A percentile compares a stretch with the other conserved stretches of the same genome.
Conservation (phyloP, 2,113 vertebrate species). For the Oostethus manadensis region DNA sequence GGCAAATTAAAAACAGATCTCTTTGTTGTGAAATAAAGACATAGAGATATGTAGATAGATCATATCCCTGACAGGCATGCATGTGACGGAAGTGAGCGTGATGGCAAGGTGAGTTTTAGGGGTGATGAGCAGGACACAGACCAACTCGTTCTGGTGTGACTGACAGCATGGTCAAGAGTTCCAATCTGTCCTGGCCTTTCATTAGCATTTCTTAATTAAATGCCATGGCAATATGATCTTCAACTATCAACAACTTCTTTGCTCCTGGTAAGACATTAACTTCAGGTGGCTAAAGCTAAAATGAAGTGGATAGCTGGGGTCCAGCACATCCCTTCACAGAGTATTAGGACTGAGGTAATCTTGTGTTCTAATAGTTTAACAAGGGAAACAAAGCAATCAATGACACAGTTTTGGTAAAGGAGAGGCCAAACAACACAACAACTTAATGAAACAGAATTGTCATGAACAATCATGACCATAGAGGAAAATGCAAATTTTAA, state of each 20-base stretch:
- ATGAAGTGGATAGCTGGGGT: constrained; percentile 50
- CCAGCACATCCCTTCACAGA: constrained; percentile 23
- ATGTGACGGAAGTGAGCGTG: constrained; percentile 12
- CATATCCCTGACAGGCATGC: constrained; percentile 17
- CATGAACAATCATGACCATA: constrained; percentile 27
- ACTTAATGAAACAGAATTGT: not conserved
- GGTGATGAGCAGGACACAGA: constrained; percentile 37
- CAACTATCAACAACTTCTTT: constrained; percentile 60
- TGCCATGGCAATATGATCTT: constrained; percentile 74
- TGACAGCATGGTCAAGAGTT: constrained; percentile 66
- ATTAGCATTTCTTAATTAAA: constrained; percentile 77
- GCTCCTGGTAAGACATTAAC: constrained; percentile 16
- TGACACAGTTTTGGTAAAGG: constrained; percentile 1
- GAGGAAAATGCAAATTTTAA: constrained; percentile 36
- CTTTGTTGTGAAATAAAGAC: constrained; percentile 32
- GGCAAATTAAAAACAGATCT: constrained; percentile 48
- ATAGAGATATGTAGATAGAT: constrained; percentile 16
- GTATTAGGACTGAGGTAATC: constrained; percentile 29
- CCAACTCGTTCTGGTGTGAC: constrained; percentile 49
- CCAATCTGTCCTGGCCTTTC: constrained; percentile 53
- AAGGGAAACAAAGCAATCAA: constrained; percentile 37
- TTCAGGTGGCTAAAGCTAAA: constrained; percentile 33
- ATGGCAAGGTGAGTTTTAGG: constrained; percentile 12
- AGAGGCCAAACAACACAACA: not conserved
- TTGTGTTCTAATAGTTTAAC: constrained; percentile 38